These are phyloP conservation scores for Apamea anceps DNA, from an alignment of 2,888 invertebrate species.

Conservation along the genomic window DNA sequence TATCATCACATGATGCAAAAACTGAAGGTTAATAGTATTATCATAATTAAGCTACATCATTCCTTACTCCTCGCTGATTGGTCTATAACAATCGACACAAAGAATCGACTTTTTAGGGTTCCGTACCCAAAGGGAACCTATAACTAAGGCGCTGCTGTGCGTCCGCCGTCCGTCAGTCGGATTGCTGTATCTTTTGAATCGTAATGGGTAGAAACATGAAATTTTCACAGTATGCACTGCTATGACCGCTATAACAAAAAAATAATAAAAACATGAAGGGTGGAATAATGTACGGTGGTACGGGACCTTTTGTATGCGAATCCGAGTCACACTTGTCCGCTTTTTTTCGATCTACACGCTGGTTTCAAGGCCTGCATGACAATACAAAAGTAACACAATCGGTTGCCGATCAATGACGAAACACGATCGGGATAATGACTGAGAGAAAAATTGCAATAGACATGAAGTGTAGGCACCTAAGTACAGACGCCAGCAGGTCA, in stretches of 20 bases:
- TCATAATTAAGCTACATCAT: constrained; percentile 26
- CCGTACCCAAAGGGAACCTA: too few species aligned
- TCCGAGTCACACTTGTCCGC: background rate
- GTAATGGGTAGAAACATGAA: background rate
- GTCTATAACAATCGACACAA: constrained; percentile 12
- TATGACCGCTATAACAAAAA: background rate
- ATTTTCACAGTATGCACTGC: background rate
- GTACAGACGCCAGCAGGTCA: background rate
- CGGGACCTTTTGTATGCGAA: background rate
- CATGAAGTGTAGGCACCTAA: constrained; percentile 33
- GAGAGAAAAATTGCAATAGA: constrained; percentile 47
- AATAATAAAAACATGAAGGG: background rate
- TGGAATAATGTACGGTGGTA: background rate
- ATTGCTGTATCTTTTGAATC: background rate
- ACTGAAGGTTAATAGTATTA: constrained; percentile 36
- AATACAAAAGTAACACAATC: constrained; percentile 46
- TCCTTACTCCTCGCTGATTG: constrained; percentile 5
- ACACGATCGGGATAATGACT: constrained; percentile 46
- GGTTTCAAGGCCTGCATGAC: constrained; percentile 54
- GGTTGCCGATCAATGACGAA: constrained; percentile 32
- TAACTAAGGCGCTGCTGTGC: too few species aligned
- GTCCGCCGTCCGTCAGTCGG: background rate
- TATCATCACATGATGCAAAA: constrained; percentile 31
- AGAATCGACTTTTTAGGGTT: background rate
- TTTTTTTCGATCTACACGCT: constrained; percentile 7